These are phyloP conservation scores for Pangasius djambal DNA, from an alignment of 2,797 vertebrate genomes.

Conservation along the genomic window DNA sequence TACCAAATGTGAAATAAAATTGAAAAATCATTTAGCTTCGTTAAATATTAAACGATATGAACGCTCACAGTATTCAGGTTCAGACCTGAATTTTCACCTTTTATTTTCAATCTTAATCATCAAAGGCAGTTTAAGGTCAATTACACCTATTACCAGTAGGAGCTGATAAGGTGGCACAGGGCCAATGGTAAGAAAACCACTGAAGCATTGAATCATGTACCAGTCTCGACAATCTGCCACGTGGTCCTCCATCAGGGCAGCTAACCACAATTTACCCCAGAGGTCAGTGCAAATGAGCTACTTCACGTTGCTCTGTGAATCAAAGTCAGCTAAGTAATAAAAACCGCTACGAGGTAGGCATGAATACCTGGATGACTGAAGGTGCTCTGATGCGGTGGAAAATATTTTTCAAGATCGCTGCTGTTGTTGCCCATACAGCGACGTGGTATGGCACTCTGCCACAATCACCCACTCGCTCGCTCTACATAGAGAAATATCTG, in stretches of 20 bases:
- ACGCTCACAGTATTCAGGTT: neutral
- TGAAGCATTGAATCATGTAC: neutral
- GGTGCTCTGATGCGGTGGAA: constrained; percentile 61
- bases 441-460: constrained; percentile 51
- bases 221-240: neutral
- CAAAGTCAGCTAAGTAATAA: neutral
- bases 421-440: constrained; percentile 47
- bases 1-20: neutral
- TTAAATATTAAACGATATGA: neutral
- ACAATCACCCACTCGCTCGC: constrained; percentile 53
- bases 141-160: constrained; percentile 27
- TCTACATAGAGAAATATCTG: constrained; percentile 51
- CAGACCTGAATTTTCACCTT: neutral
- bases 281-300: constrained; percentile 9
- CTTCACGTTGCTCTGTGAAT: constrained; percentile 16
- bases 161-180: neutral
- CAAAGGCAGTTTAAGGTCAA: constrained; percentile 47
- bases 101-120: constrained; percentile 20
- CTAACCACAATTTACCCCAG: constrained; percentile 9
- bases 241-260: neutral
- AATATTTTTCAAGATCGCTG: constrained; percentile 49
- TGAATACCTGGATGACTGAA: constrained; percentile 35
- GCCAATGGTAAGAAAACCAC: neutral
- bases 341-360: neutral
- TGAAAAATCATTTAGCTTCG: neutral